phyloP scores from a whole-genome alignment of 2,888 invertebrate species.

The Latrodectus hesperus region DNA sequence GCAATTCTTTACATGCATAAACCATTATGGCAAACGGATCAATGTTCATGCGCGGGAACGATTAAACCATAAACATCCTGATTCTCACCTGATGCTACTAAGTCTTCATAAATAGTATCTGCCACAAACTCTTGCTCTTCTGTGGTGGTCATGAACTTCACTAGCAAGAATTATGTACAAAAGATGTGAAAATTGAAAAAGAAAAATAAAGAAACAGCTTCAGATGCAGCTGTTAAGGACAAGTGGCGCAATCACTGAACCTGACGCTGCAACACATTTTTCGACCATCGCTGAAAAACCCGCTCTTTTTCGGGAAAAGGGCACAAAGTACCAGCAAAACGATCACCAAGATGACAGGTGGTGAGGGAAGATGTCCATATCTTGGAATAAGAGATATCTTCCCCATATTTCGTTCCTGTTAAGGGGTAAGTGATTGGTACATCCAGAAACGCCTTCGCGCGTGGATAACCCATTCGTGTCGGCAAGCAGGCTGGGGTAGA shows the following conservation, averaged over 20 bases:
- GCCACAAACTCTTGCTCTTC: neutral
- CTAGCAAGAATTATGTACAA: neutral
- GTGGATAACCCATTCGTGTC: conserved; percentile 18
- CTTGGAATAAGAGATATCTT: neutral
- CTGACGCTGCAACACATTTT: neutral
- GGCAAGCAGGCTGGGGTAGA: conserved; percentile 23
- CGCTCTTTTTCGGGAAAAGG: neutral
- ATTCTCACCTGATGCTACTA: neutral
- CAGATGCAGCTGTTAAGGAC: neutral
- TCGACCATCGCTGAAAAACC: neutral
- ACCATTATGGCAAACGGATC: too few relatives aligned
- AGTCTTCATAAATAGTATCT: neutral
- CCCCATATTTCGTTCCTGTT: neutral
- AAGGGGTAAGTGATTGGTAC: neutral
- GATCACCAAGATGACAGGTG: neutral
- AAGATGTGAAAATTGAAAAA: too few relatives aligned
- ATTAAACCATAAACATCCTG: neutral
- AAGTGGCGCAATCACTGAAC: neutral
- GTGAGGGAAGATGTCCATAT: neutral
- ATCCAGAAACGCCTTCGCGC: conserved; percentile 41
- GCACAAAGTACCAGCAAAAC: neutral
- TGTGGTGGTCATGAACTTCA: neutral
- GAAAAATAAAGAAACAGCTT: too few relatives aligned
- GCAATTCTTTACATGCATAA: too few relatives aligned
- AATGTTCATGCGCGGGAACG: too few relatives aligned